These are phyloP conservation scores for Cotesia typhae DNA, from an alignment of 1,140 invertebrate species.

Conservation along the genomic window DNA sequence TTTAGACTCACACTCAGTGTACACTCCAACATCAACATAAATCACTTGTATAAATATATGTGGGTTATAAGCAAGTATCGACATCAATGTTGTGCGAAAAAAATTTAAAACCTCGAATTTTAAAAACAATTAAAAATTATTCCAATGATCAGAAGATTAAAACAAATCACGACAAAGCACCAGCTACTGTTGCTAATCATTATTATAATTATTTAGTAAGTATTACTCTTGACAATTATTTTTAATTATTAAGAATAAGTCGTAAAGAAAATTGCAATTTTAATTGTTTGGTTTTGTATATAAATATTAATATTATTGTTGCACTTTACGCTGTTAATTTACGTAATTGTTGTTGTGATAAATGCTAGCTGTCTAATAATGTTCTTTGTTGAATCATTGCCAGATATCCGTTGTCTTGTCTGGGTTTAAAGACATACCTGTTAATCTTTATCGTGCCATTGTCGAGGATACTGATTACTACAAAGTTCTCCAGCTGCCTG, in stretches of 20 bases:
- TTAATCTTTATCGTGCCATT: slow-evolving; percentile 55
- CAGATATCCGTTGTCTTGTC: slow-evolving; percentile 69
- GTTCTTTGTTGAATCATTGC: slow-evolving; percentile 45
- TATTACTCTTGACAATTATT: slow-evolving; percentile 7
- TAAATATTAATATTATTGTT: background rate
- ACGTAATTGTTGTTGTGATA: slow-evolving; percentile 50
- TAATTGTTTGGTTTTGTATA: no score
- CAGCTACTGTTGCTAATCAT: slow-evolving; percentile 54
- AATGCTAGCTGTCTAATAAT: slow-evolving; percentile 15
- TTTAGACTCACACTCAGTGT: no score
- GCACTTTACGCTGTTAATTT: slow-evolving; percentile 37
- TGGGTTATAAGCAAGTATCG: no score
- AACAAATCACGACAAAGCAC: no score
- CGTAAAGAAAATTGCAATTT: no score
- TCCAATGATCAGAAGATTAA: no score
- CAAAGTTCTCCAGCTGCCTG: slow-evolving; percentile 59
- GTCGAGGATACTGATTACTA: slow-evolving; percentile 69
- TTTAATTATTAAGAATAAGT: slow-evolving; percentile 13
- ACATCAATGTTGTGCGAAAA: no score
- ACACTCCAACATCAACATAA: no score
- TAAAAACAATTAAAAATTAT: no score
- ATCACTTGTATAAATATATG: no score
- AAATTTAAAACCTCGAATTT: no score
- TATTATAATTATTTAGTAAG: slow-evolving; percentile 68
- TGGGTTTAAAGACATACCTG: slow-evolving; percentile 59